A percentile compares a stretch with the other conserved stretches of the same genome.
Evolutionary conservation across 2,797 vertebrate genomes (phyloP).

Genomic region (Anas acuta): DNA sequence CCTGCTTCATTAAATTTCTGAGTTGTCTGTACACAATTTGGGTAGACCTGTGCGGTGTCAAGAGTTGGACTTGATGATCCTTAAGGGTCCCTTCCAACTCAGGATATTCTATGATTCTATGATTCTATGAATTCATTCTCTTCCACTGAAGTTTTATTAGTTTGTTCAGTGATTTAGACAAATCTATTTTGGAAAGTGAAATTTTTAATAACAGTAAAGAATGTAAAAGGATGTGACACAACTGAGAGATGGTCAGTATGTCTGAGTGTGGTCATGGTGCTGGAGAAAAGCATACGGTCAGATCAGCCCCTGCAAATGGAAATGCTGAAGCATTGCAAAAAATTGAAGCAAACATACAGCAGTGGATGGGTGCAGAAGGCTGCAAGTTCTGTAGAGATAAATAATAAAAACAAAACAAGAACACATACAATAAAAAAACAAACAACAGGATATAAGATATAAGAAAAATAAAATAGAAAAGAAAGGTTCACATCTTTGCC

Average conservation of each 20-base stretch:
- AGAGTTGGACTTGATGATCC: no score
- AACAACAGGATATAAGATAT: not conserved
- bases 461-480: not conserved
- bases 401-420: not conserved
- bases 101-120: no score
- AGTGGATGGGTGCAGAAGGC: not conserved
- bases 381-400: not conserved
- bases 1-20: not conserved
- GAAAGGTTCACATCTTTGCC: not conserved
- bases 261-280: not conserved
- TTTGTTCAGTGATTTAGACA: not conserved
- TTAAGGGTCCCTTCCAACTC: no score
- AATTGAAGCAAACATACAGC: not conserved
- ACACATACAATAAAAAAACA: no score
- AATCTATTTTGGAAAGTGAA: not conserved
- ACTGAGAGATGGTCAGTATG: not conserved
- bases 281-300: not conserved
- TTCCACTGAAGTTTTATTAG: not conserved
- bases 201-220: not conserved
- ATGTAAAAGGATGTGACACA: not conserved
- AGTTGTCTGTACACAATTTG: not conserved
- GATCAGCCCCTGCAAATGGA: not conserved
- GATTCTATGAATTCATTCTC: not conserved
- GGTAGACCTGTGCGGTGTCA: no score
- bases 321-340: not conserved